Evolutionary conservation across 1,140 invertebrate species (phyloP), one percentile per base, ranked within the genome.

Genomic region (Scaptomyza pallida): DNA sequence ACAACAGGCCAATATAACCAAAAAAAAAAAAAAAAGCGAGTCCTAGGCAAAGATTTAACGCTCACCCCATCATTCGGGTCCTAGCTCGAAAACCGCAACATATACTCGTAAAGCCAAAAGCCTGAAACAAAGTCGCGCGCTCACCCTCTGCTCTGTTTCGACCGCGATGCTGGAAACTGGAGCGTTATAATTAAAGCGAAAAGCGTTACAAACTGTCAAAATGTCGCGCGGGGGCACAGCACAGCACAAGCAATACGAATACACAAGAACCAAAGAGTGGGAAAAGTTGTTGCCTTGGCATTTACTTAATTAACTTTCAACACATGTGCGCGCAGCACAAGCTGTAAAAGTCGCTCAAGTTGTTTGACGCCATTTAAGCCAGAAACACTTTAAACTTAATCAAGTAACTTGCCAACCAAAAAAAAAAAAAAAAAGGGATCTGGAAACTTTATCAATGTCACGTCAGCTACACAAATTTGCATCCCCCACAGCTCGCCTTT

Each of bases 301-400:
- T 81, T 88, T 43, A 43, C 52, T 55, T 86, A 86, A 86, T 86
- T 81, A 86, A 86, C 73, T 85, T 81, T 77, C 43, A 72, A 75
- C 62, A 57, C 64, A 74, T 69, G 59, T 60, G 55, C 6, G 12
- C 30, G 6, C 15, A 35, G 12, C 1, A 4, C 15, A 33, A 30
- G 8, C 8, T 30, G 26, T 0, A 30, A 43, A 69, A 48, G 12
- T 43, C 19, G 51, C 15, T 43, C 37, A 37, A 62, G 51, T 62
- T 23, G 61, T 37, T 51, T 65, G 44, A 48, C 37, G 40, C 43
- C 44, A 65, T 60, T 70, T 64, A 64, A 50, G 15, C 61, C 50
- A 51, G 45, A 70, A 74, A 72, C 73, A 74, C 65, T 70, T 67
- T 60, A 77, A 55, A 81, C 74, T 67, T 73, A 79, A 83, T 83